Evolutionary conservation across 2,797 vertebrate species (phyloP).

Genomic region (Syngnathus acus): DNA sequence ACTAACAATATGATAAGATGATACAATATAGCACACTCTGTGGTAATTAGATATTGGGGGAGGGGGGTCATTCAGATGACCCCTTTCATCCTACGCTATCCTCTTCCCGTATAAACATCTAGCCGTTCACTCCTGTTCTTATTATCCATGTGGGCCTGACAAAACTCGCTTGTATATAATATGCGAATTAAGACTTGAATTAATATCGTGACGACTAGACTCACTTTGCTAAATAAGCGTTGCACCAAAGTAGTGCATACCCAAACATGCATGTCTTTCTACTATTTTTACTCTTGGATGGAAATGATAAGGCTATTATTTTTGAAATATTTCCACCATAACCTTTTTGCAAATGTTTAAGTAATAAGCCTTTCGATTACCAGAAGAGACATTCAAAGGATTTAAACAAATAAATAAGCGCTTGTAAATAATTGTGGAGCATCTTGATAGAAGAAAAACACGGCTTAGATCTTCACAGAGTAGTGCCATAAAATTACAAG

Average conservation of each 20-base stretch:
- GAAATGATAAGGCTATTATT: too few relatives aligned
- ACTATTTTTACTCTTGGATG: too few relatives aligned
- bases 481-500: neutral
- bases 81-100: neutral
- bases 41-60: neutral
- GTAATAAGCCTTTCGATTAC: too few relatives aligned
- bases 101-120: neutral
- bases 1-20: neutral
- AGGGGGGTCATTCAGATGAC: neutral
- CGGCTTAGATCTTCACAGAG: neutral
- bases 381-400: too few relatives aligned
- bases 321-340: too few relatives aligned
- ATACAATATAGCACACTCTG: neutral
- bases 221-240: neutral
- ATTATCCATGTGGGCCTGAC: neutral
- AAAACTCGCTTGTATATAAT: neutral
- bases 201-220: neutral
- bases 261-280: too few relatives aligned
- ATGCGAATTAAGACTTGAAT: neutral
- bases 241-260: neutral
- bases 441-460: neutral
- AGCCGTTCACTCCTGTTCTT: neutral
- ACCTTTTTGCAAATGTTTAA: too few relatives aligned
- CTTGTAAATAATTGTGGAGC: too few relatives aligned
- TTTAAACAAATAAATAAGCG: too few relatives aligned